phyloP scores from a whole-genome alignment of 2,888 invertebrate species.

The Lasioglossum vierecki region DNA sequence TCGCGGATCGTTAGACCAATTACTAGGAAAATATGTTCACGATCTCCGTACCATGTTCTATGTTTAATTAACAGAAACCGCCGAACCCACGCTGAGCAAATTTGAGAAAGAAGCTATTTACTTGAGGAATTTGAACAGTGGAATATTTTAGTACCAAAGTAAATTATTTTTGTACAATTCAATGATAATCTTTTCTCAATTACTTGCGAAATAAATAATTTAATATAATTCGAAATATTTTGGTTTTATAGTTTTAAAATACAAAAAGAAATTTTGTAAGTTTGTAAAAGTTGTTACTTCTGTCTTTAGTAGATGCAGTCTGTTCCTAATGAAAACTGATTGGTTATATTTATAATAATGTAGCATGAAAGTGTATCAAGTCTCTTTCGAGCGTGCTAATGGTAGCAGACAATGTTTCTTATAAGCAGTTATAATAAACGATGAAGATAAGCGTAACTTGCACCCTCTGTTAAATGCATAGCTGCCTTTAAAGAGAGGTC shows the following conservation, averaged over 20 bases:
- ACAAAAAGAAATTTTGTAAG: too few relatives aligned
- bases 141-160: too few relatives aligned
- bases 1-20: not conserved
- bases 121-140: too few relatives aligned
- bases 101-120: not conserved
- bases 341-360: not conserved
- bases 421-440: constrained; percentile 40
- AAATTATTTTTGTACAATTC: not conserved
- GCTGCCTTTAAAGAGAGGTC: constrained; percentile 25
- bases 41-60: not conserved
- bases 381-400: not conserved
- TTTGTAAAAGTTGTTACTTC: not conserved
- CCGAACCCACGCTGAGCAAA: not conserved
- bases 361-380: not conserved
- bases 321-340: not conserved
- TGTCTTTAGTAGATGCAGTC: not conserved
- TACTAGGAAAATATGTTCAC: not conserved
- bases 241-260: too few relatives aligned
- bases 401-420: constrained; percentile 2
- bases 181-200: too few relatives aligned
- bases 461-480: constrained; percentile 15
- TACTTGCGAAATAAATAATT: too few relatives aligned
- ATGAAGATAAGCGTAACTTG: constrained; percentile 29
- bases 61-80: not conserved
- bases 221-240: too few relatives aligned